phyloP scores from a whole-genome alignment of 1,140 invertebrate genomes.

The Tachypleus tridentatus region DNA sequence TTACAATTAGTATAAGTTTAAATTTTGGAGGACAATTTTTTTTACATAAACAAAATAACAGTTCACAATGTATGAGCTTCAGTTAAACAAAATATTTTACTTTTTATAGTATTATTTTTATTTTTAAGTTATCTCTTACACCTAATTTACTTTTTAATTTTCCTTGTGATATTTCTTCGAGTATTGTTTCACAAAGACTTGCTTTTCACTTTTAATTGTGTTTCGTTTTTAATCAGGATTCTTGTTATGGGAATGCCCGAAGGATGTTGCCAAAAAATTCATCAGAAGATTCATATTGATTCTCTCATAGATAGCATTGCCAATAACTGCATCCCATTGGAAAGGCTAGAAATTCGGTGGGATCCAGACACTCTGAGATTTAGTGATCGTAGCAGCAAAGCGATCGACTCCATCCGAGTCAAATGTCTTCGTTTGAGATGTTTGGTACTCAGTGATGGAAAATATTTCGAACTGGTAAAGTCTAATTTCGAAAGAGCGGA shows the following conservation, averaged over 20 bases:
- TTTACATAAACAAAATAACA: too few relatives aligned
- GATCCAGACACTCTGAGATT: conserved; percentile 96
- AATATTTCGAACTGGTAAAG: conserved; percentile 98
- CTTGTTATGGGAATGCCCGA: conserved; percentile 94
- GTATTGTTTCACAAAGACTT: too few relatives aligned
- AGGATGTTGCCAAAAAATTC: conserved; percentile 87
- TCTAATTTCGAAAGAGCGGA: conserved; percentile 98
- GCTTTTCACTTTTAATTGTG: too few relatives aligned
- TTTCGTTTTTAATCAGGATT: conserved; percentile 52
- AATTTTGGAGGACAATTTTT: too few relatives aligned
- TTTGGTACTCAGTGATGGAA: conserved; percentile 83
- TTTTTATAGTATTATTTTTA: too few relatives aligned
- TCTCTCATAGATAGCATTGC: conserved; percentile 96
- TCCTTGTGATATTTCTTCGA: neutral
- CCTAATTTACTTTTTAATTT: neutral
- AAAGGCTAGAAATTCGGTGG: conserved; percentile 91
- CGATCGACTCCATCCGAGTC: conserved; percentile 63
- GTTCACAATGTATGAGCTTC: too few relatives aligned
- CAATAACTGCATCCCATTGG: conserved; percentile 74
- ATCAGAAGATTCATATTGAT: conserved; percentile 67
- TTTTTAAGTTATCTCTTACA: conserved; percentile 1
- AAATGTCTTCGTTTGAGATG: conserved; percentile 75
- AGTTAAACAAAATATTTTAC: too few relatives aligned
- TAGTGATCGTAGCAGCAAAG: conserved; percentile 96
- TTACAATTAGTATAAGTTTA: too few relatives aligned